These are phyloP conservation scores for Sphaerodactylus townsendi DNA, from an alignment of 2,113 vertebrate genomes.

Conservation along the genomic window DNA sequence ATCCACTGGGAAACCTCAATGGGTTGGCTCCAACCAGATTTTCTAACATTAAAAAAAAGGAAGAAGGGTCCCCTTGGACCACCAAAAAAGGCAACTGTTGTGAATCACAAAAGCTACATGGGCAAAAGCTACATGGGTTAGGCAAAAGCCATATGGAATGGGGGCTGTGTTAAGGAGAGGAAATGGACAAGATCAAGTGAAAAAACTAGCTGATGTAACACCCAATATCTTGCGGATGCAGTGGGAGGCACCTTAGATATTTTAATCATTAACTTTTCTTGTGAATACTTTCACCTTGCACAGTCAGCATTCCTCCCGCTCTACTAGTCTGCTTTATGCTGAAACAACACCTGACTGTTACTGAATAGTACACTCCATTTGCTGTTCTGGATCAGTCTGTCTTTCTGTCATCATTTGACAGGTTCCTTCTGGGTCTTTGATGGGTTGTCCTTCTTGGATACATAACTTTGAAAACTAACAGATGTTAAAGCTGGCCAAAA, in stretches of 20 bases:
- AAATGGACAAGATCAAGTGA: too few relatives aligned
- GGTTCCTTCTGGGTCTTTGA: slow-evolving; percentile 39
- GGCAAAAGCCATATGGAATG: too few relatives aligned
- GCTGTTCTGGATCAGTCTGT: slow-evolving; percentile 36
- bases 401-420: slow-evolving; percentile 37
- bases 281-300: not conserved
- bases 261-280: not conserved
- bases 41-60: too few relatives aligned
- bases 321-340: slow-evolving; percentile 35
- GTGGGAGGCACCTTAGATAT: not conserved
- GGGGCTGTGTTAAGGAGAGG: too few relatives aligned
- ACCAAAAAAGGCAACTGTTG: too few relatives aligned
- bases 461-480: slow-evolving; percentile 18
- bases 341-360: slow-evolving; percentile 41
- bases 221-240: not conserved
- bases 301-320: slow-evolving; percentile 19
- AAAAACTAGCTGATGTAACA: too few relatives aligned
- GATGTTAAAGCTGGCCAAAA: slow-evolving; percentile 22
- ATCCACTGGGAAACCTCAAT: too few relatives aligned
- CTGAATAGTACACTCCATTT: slow-evolving; percentile 30
- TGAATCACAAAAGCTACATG: too few relatives aligned
- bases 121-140: too few relatives aligned
- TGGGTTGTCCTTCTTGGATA: slow-evolving; percentile 43
- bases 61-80: too few relatives aligned
- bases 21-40: too few relatives aligned